Base-by-base conservation (phyloP, 92 coral and sea anemone species). In the Galaxea fascicularis region DNA sequence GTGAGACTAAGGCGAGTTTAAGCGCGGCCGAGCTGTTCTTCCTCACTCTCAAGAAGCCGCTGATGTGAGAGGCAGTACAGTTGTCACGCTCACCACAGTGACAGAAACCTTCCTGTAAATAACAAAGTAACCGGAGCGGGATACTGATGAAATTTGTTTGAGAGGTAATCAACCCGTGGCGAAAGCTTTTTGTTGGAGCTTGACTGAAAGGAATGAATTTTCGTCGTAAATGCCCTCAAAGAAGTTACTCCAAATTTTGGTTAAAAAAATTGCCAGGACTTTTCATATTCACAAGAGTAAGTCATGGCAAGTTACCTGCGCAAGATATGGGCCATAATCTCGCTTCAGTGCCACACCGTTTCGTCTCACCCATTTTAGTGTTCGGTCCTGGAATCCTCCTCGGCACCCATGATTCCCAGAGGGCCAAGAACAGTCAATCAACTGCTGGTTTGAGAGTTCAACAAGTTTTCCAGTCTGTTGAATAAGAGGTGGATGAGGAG, bases 331-430 rank as follows among this genome's bases (percentile, higher is more conserved):
- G 3, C 98, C 98, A 64, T 96, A 96, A 44, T 95, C 95, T 82
- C 45, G 79, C 74, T 84, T 86, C 3, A 91, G 77, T 5, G 98
- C 96, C 64, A 94, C 96, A 39, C 98, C 98, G 75, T 96, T 92
- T 10, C 84, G 81, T 73, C 90, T 89, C 75, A 92, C 90, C 98
- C 98, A 96, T 17, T 81, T 80, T 11, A 96, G 75, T 27, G 98
- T 92, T 78, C 92, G 89, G 60, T 90, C 96, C 60, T 95, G 98
- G 84, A 94, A 92, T 10, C 98, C 98, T 5, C 98, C 98, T 11
- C 96, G 92, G 65, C 98, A 96, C 0, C 98, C 98, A 73, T 92
- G 89, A 88, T 96, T 96, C 56, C 98, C 98, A 28, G 79, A 59
- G 4, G 95, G 83, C 98, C 98, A 95, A 56, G 98, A 86, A 58